Base-by-base conservation (phyloP, 2,797 vertebrate species). In the Nyctibius grandis region DNA sequence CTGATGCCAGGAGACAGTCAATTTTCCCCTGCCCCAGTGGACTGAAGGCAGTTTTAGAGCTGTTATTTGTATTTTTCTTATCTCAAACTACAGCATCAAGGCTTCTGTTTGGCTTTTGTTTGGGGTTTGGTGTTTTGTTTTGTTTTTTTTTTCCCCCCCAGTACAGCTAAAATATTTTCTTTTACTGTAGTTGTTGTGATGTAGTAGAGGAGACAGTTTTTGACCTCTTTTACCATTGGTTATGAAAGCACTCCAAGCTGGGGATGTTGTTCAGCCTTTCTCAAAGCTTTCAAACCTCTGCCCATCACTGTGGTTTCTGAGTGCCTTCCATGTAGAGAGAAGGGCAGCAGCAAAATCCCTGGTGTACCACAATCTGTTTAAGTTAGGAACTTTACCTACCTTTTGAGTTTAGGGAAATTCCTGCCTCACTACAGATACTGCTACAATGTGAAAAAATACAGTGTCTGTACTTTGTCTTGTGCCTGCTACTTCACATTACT, bases 271-370 rank as follows among this genome's bases (percentile, higher is more conserved):
- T 88, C 40, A 61, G 20, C 60, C 28, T 48, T 73, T 86, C n/a
- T 85, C 33, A 36, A 61, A 81, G 26, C 15, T 84, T 85, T 77
- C 44, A 67, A 50, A 34, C 5, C 12, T 79, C 9, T 83, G 25
- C 21, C 28, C 31, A 11, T 80, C 44, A 12, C 28, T 0, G 0
- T 4, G 1, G 3, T 86, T 69, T 80, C 51, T 33, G n/a, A 54
- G 17, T 45, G 31, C 21, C 36, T 74, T 78, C 40, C 7, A 7
- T 45, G 34, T 25, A 42, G n/a, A 82, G 59, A 57, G 19, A 45
- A 33, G 38, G 42, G 34, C 50, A 51, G 12, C 61, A 74, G 28
- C 44, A 34, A 63, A 59, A 15, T 42, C 28, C 33, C 65, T 51
- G 36, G 22, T 53, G 31, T 36, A 40, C 29, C 40, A 29, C 22